Base-by-base conservation (phyloP, 2,888 invertebrate genomes). In the Pristionchus fissidentatus region DNA sequence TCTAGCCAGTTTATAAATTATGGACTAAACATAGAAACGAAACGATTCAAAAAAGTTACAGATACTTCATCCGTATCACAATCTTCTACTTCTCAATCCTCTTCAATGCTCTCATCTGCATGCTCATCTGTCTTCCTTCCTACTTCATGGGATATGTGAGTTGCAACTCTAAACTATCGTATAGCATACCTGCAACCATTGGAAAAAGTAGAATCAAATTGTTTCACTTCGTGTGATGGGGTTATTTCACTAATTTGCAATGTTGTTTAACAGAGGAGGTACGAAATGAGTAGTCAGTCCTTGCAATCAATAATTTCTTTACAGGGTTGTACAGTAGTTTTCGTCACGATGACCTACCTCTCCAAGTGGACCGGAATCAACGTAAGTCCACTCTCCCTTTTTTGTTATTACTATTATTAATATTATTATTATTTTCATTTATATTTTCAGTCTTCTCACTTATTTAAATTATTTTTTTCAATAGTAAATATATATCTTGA, bases 11-110 rank as follows among this genome's bases (percentile, higher is more conserved):
- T n/a, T n/a, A n/a, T n/a, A n/a, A n/a, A n/a, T n/a, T n/a, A n/a
- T n/a, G n/a, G n/a, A n/a, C n/a, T n/a, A n/a, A n/a, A n/a, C n/a
- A n/a, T n/a, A n/a, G n/a, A n/a, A n/a, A n/a, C n/a, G n/a, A n/a
- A n/a, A n/a, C n/a, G n/a, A n/a, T n/a, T n/a, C n/a, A n/a, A n/a
- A n/a, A n/a, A n/a, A n/a, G n/a, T 49, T 41, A 10, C 29, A 82
- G 82, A 41, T 89, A 85, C 77, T 88, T 87, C 62, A 38, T 85
- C 7, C 84, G 86, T 52, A 85, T 86, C 22, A 83, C 85, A 8
- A 87, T 88, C 73, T 87, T 85, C 84, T 88, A 89, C 82, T 35
- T 87, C n/a, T 85, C 85, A 19, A 85, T 89, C 82, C 60, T 89
- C 55, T 26, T 86, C 46, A 86, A 89, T 78, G 87, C 87, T 66